These are phyloP conservation scores for Helicoverpa zea DNA, from an alignment of 1,140 invertebrate species.

Conservation along the genomic window DNA sequence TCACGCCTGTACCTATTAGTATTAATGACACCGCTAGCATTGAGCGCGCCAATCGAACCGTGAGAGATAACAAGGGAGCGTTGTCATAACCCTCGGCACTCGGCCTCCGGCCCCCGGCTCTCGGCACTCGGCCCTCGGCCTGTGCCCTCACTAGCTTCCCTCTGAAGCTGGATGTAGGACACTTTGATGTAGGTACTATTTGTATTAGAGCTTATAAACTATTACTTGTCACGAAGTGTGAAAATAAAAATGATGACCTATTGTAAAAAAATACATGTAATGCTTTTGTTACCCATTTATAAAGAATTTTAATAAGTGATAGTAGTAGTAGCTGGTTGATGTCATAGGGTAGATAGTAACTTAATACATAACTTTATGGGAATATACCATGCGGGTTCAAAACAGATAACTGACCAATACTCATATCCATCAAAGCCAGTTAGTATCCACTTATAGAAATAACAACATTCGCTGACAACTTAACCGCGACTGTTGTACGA, in stretches of 20 bases:
- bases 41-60: constrained; percentile 59
- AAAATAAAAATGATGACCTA: too few species aligned
- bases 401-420: too few species aligned
- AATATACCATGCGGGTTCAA: too few species aligned
- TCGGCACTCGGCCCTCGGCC: background rate
- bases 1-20: constrained; percentile 44
- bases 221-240: too few species aligned
- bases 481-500: background rate
- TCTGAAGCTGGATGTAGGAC: background rate
- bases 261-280: too few species aligned
- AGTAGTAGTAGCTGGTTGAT: too few species aligned
- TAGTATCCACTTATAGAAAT: background rate
- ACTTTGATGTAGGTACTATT: background rate
- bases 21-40: constrained; percentile 54
- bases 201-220: too few species aligned
- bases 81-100: constrained; percentile 46
- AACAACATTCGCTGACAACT: constrained; percentile 2
- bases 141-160: background rate
- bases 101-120: background rate
- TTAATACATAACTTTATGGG: too few species aligned
- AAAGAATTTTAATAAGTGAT: too few species aligned
- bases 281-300: too few species aligned
- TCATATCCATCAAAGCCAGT: too few species aligned
- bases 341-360: too few species aligned
- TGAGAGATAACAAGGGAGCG: constrained; percentile 64